These are phyloP conservation scores for Agrotis exclamationis DNA, from an alignment of 2,888 invertebrate species.

Conservation along the genomic window DNA sequence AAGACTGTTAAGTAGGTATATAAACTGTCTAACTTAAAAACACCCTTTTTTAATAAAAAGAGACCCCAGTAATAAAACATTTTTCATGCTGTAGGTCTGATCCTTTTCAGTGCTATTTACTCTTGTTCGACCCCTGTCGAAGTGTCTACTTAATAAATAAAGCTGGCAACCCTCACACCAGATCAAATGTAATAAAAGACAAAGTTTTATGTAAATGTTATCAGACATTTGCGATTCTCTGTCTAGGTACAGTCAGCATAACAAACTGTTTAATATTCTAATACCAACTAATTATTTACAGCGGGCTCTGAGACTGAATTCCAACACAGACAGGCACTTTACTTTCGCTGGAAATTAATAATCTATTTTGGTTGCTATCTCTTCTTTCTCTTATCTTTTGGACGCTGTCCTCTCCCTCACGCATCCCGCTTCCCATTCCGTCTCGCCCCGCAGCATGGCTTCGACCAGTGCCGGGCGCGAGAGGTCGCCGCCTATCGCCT, in stretches of 20 bases:
- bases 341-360: too few relatives aligned
- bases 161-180: background rate
- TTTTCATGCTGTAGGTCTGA: background rate
- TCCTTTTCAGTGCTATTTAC: background rate
- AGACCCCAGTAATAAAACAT: too few relatives aligned
- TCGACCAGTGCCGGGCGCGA: too few relatives aligned
- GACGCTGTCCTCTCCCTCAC: too few relatives aligned
- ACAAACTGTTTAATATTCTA: conserved; percentile 21
- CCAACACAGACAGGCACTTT: background rate
- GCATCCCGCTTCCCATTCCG: too few relatives aligned
- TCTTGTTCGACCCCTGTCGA: background rate
- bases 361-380: too few relatives aligned
- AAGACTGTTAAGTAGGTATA: too few relatives aligned
- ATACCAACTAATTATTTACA: background rate
- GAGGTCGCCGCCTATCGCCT: too few relatives aligned
- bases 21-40: too few relatives aligned
- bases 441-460: too few relatives aligned
- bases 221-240: conserved; percentile 27
- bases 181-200: conserved; percentile 19
- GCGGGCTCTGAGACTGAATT: background rate
- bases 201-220: conserved; percentile 29
- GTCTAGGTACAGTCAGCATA: conserved; percentile 14
- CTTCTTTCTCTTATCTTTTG: too few relatives aligned
- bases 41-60: too few relatives aligned
- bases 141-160: background rate